Conservation (phyloP, 1,140 invertebrate genomes). For the Whitmania pigra region DNA sequence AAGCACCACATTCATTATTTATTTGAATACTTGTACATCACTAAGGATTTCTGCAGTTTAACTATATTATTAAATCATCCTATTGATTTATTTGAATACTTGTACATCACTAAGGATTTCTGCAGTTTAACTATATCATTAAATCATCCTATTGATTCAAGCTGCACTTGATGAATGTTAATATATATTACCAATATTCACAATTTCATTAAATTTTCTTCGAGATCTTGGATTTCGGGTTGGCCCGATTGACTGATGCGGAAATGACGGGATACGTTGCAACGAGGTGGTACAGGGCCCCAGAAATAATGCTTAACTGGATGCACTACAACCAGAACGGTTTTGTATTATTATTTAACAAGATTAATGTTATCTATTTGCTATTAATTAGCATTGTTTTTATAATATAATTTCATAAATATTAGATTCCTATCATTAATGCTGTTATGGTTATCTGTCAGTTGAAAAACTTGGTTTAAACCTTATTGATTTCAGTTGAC, state of each 20-base stretch:
- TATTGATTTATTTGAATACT: not conserved
- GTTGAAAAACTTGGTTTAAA: not conserved
- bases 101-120: not conserved
- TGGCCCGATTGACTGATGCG: slow-evolving; percentile 90
- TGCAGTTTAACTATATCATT: no score
- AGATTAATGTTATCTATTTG: no score
- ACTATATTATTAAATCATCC: no score
- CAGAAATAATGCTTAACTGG: slow-evolving; percentile 99
- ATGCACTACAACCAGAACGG: slow-evolving; percentile 98
- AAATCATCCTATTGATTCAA: not conserved
- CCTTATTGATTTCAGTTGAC: slow-evolving; percentile 55
- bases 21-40: not conserved
- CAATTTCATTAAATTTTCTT: slow-evolving; percentile 3
- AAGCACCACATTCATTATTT: no score
- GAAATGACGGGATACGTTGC: slow-evolving; percentile 99
- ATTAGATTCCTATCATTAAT: no score
- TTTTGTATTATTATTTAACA: slow-evolving; percentile 30
- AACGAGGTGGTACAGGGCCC: slow-evolving; percentile 76
- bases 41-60: no score
- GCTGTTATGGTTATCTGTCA: not conserved
- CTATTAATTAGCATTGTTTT: no score
- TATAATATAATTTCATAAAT: no score
- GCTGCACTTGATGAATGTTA: not conserved
- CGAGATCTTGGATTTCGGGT: slow-evolving; percentile 89
- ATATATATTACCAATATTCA: not conserved